phyloP scores from a whole-genome alignment of 2,797 vertebrate species.

The Lacerta viridis region DNA sequence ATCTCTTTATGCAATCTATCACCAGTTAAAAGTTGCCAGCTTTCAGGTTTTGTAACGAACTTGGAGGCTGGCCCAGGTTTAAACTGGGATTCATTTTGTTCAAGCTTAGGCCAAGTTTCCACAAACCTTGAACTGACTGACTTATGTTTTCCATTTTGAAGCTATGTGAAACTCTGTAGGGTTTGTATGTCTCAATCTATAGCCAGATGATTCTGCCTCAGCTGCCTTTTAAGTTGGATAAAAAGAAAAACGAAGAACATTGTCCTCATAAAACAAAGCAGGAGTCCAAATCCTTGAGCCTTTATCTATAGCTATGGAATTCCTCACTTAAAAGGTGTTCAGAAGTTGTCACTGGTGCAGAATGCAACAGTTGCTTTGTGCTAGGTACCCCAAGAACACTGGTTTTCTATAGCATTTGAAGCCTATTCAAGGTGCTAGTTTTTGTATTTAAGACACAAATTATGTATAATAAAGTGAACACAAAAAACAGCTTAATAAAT shows the following conservation, averaged over 20 bases:
- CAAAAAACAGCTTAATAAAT: background rate
- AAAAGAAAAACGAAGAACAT: slow-evolving; percentile 4
- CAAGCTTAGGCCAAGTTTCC: background rate
- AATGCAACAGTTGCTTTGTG: background rate
- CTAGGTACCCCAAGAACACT: background rate
- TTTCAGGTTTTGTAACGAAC: slow-evolving; percentile 30
- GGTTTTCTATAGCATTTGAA: background rate
- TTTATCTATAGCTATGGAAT: background rate
- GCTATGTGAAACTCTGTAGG: background rate
- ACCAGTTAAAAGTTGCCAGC: background rate
- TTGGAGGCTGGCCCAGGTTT: slow-evolving; percentile 8
- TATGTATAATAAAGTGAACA: background rate
- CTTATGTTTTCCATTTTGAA: slow-evolving; percentile 35
- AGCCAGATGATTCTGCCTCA: slow-evolving; percentile 4
- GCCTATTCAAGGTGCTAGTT: background rate
- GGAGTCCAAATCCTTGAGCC: background rate
- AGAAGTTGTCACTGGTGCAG: slow-evolving; percentile 10
- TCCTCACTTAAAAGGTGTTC: background rate
- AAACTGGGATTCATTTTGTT: slow-evolving; percentile 25
- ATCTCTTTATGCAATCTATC: slow-evolving; percentile 17
- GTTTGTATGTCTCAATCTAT: background rate
- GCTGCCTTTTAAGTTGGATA: slow-evolving; percentile 14
- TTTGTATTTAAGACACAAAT: background rate
- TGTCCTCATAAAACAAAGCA: slow-evolving; percentile 10
- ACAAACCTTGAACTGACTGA: slow-evolving; percentile 2